Base-by-base conservation (phyloP, 1,140 invertebrate species). In the Pseudomyrmex flavicornis region DNA sequence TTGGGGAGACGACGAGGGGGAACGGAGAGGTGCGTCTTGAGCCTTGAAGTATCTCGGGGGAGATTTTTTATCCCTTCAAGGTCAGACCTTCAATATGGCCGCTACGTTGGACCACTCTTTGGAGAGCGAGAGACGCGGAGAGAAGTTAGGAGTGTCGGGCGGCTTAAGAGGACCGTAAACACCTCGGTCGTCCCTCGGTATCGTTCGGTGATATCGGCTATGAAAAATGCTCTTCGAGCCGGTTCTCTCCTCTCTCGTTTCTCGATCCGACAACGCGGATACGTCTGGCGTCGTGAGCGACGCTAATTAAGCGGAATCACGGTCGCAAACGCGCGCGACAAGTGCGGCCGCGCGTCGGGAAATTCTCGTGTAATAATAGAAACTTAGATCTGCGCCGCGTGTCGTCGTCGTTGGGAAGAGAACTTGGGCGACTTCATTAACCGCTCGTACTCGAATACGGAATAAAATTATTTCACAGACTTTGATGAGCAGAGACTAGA, bases 11-110 rank as follows among this genome's bases (percentile, higher is more conserved):
- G 79, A 85, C 59, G 83, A 83, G 68, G 44, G 76, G 58, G 86
- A 82, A 85, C 5, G 35, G 35, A 35, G 35, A 35, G 35, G 35
- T 35, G 73, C 80, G 77, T 35, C 84, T 83, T 82, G 66, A 89
- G 85, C 84, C 89, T 85, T 88, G 90, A 91, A 86, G 88, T 91
- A 89, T 92, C 91, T 92, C 85, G 77, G 85, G 85, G 87, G 86
- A 88, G 90, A 88, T 92, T 92, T 93, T 93, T 93, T 93, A 91
- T 93, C 92, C 92, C 91, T 93, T 92, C 93, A 93, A 93, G 93
- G 93, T 93, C 93, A 92, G 89, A 90, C 91, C 92, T 92, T 91
- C 92, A 91, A 91, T 93, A 93, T 93, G 93, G 93, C 92, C 87
- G 89, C 87, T 35, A 35, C 85, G 82, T 85, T 91, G 92, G 91